phyloP scores from a whole-genome alignment of 2,888 invertebrate species.

The Camponotus fellah region DNA sequence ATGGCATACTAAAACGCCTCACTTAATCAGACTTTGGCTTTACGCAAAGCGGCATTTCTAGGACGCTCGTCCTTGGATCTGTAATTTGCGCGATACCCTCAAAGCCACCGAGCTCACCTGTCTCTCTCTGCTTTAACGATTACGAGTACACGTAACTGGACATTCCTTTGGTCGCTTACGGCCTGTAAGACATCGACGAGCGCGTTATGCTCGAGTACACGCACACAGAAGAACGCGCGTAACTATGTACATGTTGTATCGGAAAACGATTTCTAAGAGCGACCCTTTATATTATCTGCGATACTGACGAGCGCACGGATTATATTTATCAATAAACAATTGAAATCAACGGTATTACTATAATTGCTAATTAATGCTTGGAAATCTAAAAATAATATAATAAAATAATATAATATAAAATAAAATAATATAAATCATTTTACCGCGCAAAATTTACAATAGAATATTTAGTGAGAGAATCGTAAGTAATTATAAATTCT shows the following conservation, averaged over 20 bases:
- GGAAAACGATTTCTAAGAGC: conserved; percentile 47
- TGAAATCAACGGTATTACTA: not conserved
- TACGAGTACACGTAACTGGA: conserved; percentile 52
- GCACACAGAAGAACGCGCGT: not conserved
- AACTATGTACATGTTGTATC: conserved; percentile 23
- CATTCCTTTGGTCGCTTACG: conserved; percentile 52
- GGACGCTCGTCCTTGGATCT: conserved; percentile 68
- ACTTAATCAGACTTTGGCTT: conserved; percentile 74
- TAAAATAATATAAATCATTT: not conserved
- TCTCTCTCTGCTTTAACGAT: conserved; percentile 55
- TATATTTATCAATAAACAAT: conserved; percentile 29
- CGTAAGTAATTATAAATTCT: not conserved
- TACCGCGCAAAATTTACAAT: not conserved
- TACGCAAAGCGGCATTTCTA: conserved; percentile 68
- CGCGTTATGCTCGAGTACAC: conserved; percentile 26
- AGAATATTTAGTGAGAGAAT: too few species aligned
- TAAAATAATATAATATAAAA: too few species aligned
- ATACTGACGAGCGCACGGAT: not conserved
- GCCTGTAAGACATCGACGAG: conserved; percentile 36
- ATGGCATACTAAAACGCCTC: conserved; percentile 71
- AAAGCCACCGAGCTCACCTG: conserved; percentile 62
- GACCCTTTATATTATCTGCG: not conserved
- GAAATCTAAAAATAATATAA: not conserved
- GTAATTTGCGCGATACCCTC: conserved; percentile 70
- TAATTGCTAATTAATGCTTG: not conserved